phyloP scores from a whole-genome alignment of 2,888 invertebrate genomes.

The Cataglyphis livida region DNA sequence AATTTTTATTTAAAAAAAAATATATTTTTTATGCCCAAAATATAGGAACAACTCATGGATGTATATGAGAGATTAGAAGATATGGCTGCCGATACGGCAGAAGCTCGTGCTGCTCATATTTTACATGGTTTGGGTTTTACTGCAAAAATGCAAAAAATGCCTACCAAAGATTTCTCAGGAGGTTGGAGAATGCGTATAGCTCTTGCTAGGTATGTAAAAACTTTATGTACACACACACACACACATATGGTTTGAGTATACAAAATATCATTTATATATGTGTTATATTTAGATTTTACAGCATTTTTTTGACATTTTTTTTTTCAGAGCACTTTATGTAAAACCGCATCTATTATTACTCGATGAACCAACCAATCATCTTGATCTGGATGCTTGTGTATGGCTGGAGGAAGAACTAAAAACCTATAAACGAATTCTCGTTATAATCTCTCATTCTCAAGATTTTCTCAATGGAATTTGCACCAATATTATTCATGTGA shows the following conservation, averaged over 20 bases:
- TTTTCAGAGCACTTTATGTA: constrained; percentile 94
- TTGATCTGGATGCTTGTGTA: constrained; percentile 99
- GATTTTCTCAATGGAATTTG: constrained; percentile 99
- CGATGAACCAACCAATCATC: constrained; percentile 99
- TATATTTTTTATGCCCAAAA: not conserved
- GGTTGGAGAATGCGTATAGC: constrained; percentile 99
- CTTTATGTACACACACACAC: not conserved
- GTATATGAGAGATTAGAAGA: constrained; percentile 99
- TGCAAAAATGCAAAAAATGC: constrained; percentile 93
- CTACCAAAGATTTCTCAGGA: constrained; percentile 95
- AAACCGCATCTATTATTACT: constrained; percentile 98
- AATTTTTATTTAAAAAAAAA: not conserved
- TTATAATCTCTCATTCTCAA: constrained; percentile 99
- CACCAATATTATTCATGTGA: constrained; percentile 98
- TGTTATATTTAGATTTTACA: not conserved
- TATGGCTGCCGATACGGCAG: constrained; percentile 97
- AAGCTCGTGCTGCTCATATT: constrained; percentile 97
- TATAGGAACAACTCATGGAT: constrained; percentile 97
- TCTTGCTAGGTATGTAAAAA: constrained; percentile 89
- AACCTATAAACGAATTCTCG: constrained; percentile 97
- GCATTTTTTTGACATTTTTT: not conserved
- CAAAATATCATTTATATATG: not conserved
- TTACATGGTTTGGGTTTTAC: constrained; percentile 98
- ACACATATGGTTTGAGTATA: not conserved
- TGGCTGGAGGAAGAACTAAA: constrained; percentile 99